Base-by-base conservation (phyloP, 2,888 invertebrate species). In the Hypolimnas misippus region DNA sequence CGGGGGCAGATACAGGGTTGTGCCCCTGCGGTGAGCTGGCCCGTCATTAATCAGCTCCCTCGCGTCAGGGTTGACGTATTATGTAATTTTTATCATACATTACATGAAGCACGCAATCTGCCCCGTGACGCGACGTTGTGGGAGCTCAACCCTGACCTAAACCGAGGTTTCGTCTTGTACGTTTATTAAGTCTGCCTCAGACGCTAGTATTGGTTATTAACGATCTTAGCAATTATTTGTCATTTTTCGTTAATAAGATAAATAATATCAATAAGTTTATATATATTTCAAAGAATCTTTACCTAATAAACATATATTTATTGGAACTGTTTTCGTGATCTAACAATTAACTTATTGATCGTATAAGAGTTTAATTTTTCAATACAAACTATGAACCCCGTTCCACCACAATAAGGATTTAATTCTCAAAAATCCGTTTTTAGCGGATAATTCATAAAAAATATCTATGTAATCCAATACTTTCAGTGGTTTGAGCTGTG, bases 1-100 rank as follows among this genome's bases (percentile, higher is more conserved):
- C 72, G 77, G 75, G 77, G 77, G 75, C 76, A 70, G 77, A 79
- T 79, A 70, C 76, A 69, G 72, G 66, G 67, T 71, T 72, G 70
- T 65, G 66, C 70, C 71, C 74, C 75, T 71, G 79, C 70, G 81
- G 82, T 83, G 81, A 80, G 73, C 74, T 76, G 75, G 75, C 72
- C 69, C 67, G 72, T 81, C 87, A 89, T 89, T 87, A 87, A 89
- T 90, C 88, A 87, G 78, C 65, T 67, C 74, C 76, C 74, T 68
- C 68, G 72, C 75, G 79, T 80, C 81, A 79, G 71, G 73, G 72
- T 70, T 86, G 87, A 87, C 83, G 78, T 80, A 85, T 85, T 78
- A 79, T 81, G 81, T 83, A 82, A 87, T 86, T 84, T 82, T 81
- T 80, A 79, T 80, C 81, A 77, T 78, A 70, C 69, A 70, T 67